A percentile compares a stretch with the other conserved stretches of the same genome.
phyloP scores from a whole-genome alignment of 1,140 invertebrate species.

The Trichogramma pretiosum region DNA sequence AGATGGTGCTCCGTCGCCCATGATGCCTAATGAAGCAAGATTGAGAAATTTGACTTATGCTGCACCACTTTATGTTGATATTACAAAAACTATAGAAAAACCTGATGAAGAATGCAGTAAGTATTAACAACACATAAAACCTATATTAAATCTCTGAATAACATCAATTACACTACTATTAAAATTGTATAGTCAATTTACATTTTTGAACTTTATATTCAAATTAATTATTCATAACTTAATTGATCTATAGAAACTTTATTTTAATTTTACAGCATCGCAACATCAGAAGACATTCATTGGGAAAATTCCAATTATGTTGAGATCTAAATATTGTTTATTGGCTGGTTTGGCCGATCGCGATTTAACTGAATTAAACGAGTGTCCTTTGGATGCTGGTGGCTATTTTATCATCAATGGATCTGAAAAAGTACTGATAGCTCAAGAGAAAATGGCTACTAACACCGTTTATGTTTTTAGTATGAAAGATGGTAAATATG shows the following conservation, averaged over 20 bases:
- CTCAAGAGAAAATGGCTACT: conserved; percentile 99
- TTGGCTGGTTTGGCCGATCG: conserved; percentile 86
- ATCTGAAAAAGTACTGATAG: conserved; percentile 90
- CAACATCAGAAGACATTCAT: conserved; percentile 87
- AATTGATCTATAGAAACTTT: conserved; percentile 41
- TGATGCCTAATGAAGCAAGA: conserved; percentile 98
- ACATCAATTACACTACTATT: no score
- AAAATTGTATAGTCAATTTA: not conserved
- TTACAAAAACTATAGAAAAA: conserved; percentile 89
- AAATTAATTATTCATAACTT: conserved; percentile 60
- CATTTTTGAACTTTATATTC: not conserved
- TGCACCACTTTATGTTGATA: conserved; percentile 95
- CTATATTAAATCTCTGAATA: no score
- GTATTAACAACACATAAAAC: conserved; percentile 58
- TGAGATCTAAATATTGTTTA: conserved; percentile 91
- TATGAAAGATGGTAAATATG: conserved; percentile 96
- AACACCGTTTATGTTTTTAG: conserved; percentile 99
- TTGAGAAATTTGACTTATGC: conserved; percentile 85
- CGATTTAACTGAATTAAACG: conserved; percentile 96
- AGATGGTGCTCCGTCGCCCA: conserved; percentile 92
- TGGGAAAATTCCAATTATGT: conserved; percentile 98
- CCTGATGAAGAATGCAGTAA: conserved; percentile 65
- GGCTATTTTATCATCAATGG: conserved; percentile 96
- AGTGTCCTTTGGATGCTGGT: conserved; percentile 97
- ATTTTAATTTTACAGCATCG: conserved; percentile 11